These are phyloP conservation scores for Saturnia pavonia DNA, from an alignment of 2,888 invertebrate species.

Conservation along the genomic window DNA sequence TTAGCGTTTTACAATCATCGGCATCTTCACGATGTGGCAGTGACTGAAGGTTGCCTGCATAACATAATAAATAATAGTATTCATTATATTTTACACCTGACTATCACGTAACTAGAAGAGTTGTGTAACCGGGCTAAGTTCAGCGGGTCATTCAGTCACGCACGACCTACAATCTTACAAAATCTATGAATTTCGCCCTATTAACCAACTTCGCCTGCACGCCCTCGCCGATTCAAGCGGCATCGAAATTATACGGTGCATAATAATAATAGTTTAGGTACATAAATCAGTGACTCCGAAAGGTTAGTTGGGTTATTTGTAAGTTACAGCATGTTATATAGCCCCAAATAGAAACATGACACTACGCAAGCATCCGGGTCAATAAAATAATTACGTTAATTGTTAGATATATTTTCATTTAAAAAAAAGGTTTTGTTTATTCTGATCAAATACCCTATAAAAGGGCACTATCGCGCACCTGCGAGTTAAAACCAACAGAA, in stretches of 20 bases:
- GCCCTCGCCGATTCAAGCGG: slow-evolving; percentile 13
- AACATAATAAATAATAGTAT: background rate
- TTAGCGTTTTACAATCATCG: background rate
- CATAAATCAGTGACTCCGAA: slow-evolving; percentile 6
- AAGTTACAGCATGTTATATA: background rate
- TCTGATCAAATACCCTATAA: no score
- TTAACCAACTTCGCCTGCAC: slow-evolving; percentile 36
- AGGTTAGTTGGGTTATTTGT: slow-evolving; percentile 1
- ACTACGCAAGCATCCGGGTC: background rate
- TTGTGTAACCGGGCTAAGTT: slow-evolving; percentile 17
- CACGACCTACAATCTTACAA: slow-evolving; percentile 51
- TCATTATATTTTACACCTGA: slow-evolving; percentile 1
- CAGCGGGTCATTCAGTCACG: slow-evolving; percentile 48
- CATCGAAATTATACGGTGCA: slow-evolving; percentile 21
- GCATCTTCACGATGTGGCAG: background rate
- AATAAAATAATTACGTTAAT: no score
- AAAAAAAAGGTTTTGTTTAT: no score
- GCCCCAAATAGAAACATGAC: background rate
- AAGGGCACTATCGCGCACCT: no score
- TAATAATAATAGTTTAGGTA: slow-evolving; percentile 17
- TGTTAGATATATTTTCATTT: no score
- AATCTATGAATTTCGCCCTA: slow-evolving; percentile 58
- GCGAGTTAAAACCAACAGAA: no score
- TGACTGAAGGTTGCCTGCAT: background rate
- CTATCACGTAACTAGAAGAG: slow-evolving; percentile 10